Conservation (phyloP, 2,888 invertebrate species). For the Ernsta delagoae region DNA sequence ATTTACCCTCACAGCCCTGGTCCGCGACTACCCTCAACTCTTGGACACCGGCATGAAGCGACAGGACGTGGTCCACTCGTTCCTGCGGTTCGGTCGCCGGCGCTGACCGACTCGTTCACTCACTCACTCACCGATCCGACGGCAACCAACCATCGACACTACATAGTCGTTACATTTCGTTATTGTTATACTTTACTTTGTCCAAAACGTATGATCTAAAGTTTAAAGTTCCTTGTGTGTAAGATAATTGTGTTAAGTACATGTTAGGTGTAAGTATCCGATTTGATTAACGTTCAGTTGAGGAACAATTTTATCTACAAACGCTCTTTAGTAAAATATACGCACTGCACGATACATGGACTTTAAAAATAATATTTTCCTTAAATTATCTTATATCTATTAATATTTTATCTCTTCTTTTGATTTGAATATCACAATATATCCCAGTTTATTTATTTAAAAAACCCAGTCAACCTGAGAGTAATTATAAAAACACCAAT, state of each 20-base stretch:
- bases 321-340: too few relatives aligned
- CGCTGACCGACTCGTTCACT: constrained; percentile 79
- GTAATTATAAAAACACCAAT: too few relatives aligned
- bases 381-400: too few relatives aligned
- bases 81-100: constrained; percentile 94
- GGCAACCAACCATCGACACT: background rate
- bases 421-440: too few relatives aligned
- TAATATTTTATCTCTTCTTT: too few relatives aligned
- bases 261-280: constrained; percentile 13
- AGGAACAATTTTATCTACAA: constrained; percentile 16
- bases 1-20: constrained; percentile 59
- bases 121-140: constrained; percentile 3
- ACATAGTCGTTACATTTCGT: constrained; percentile 9
- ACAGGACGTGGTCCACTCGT: constrained; percentile 95
- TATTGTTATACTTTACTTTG: constrained; percentile 59
- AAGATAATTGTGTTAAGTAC: constrained; percentile 37
- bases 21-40: constrained; percentile 80
- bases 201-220: constrained; percentile 63
- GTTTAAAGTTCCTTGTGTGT: constrained; percentile 49
- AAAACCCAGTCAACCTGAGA: too few relatives aligned
- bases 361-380: too few relatives aligned
- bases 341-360: background rate
- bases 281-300: background rate
- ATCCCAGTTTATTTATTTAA: too few relatives aligned
- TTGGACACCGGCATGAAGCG: constrained; percentile 90